Conservation (phyloP, 2,888 invertebrate genomes). For the Strigamia transsilvanica region DNA sequence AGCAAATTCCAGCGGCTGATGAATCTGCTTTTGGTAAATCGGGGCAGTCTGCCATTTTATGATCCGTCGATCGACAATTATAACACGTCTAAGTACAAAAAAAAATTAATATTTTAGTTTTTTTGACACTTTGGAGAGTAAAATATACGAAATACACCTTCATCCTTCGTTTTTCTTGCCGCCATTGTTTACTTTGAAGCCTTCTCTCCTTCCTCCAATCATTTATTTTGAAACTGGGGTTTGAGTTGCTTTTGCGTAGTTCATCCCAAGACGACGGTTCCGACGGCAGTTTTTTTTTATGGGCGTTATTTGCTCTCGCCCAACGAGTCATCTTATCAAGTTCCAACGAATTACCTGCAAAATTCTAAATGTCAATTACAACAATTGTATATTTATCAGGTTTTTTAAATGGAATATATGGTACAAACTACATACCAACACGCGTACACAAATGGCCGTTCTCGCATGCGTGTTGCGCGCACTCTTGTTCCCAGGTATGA, state of each 20-base stretch:
- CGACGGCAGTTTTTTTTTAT: neutral
- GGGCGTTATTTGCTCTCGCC: conserved; percentile 42
- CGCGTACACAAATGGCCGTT: too few relatives aligned
- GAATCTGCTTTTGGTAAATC: neutral
- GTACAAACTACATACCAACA: too few relatives aligned
- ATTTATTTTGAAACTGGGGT: neutral
- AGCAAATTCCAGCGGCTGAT: conserved; percentile 62
- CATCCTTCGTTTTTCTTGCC: conserved; percentile 3
- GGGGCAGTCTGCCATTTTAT: conserved; percentile 36
- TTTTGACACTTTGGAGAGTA: neutral
- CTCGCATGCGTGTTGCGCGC: too few relatives aligned
- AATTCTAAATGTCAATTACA: neutral
- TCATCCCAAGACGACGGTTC: conserved; percentile 14
- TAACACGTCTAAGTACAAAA: conserved; percentile 32
- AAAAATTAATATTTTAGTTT: neutral
- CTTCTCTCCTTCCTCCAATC: neutral
- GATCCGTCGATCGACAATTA: conserved; percentile 1
- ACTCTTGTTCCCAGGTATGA: too few relatives aligned
- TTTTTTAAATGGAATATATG: neutral
- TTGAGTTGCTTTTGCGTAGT: neutral
- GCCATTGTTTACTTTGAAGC: neutral
- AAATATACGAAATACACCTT: neutral
- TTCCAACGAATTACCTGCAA: neutral
- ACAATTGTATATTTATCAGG: neutral
- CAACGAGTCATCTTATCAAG: neutral